Evolutionary conservation across 2,888 invertebrate genomes (phyloP), one percentile per base, ranked within the genome.

Genomic region (Ptilodon capucinus): DNA sequence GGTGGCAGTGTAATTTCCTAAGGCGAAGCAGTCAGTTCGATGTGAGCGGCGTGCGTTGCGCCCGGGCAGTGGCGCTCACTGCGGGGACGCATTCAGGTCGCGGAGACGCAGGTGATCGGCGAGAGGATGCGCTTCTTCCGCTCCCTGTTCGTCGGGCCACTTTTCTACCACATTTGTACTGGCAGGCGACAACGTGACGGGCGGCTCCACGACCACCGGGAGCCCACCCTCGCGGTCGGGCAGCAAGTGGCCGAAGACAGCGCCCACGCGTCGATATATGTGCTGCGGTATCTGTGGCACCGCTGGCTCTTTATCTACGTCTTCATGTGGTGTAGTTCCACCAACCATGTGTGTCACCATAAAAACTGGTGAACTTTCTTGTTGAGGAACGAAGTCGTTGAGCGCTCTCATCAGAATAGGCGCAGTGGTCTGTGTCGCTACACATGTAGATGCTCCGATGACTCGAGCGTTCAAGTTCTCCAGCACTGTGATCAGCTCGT

Each of bases 401-500:
- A 89, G 73, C 6, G 86, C 84, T 5, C 83, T 74, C 77, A 83
- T 74, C 17, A 85, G 69, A 39, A 81, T 71, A 0, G 87, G 84
- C 30, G 86, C 79, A 0, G 76, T 48, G 0, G 84, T 85, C 46
- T 79, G 78, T 11, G 81, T 45, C 1, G 77, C 81, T 35, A 86
- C 84, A 64, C 94, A 93, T 40, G 91, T 93, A 0, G 94, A 92
- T 9, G 92, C 92, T 8, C 95, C 95, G 53, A 93, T 94, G 42
- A 96, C 92, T 51, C 95, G 93, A 1, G 95, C 95, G 70, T 95
- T 95, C 72, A 95, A 92, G 25, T 92, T 93, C 72, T 95, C 94
- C 86, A 96, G 92, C 46, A 93, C 91, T 0, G 94, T 93, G 59
- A 93, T 93, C 58, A 96, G 88, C 79, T 95, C 95, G 57, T 93